A percentile compares a stretch with the other conserved stretches of the same genome.
phyloP scores from a whole-genome alignment of 2,888 invertebrate species.

The Xestobium rufovillosum region DNA sequence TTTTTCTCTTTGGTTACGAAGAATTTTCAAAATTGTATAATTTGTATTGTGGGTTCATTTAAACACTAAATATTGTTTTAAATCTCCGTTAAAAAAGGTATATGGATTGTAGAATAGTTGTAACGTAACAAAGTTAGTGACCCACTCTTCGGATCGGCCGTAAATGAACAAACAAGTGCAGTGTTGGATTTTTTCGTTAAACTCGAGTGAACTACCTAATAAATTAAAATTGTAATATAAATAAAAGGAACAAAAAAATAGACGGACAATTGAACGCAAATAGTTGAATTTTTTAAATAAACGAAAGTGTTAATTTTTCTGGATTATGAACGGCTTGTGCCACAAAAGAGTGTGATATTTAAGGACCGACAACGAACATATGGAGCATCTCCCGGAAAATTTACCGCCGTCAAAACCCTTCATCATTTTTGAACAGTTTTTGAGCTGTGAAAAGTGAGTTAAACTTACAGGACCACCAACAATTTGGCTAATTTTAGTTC shows the following conservation, averaged over 20 bases:
- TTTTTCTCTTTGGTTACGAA: slow-evolving; percentile 12
- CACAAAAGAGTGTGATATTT: slow-evolving; percentile 26
- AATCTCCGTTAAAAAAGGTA: slow-evolving; percentile 33
- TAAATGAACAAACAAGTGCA: slow-evolving; percentile 31
- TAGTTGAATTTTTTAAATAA: slow-evolving; percentile 32
- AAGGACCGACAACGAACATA: slow-evolving; percentile 30
- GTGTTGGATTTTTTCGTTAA: slow-evolving; percentile 37
- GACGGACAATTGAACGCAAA: slow-evolving; percentile 27
- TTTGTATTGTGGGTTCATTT: slow-evolving; percentile 37
- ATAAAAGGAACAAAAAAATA: slow-evolving; percentile 19
- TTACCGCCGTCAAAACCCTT: slow-evolving; percentile 20
- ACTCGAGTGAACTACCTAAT: slow-evolving; percentile 35
- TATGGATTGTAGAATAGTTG: slow-evolving; percentile 39
- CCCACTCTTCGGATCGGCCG: slow-evolving; percentile 43
- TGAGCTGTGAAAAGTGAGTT: slow-evolving; percentile 27
- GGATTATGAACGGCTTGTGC: slow-evolving; percentile 29
- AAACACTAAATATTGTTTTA: slow-evolving; percentile 30
- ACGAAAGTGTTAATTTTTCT: slow-evolving; percentile 36
- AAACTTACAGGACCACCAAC: slow-evolving; percentile 34
- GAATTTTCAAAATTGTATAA: slow-evolving; percentile 29
- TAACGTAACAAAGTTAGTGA: slow-evolving; percentile 37
- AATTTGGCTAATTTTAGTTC: slow-evolving; percentile 37
- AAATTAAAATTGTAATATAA: slow-evolving; percentile 36
- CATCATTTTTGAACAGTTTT: slow-evolving; percentile 15
- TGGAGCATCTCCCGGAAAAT: slow-evolving; percentile 13